Evolutionary conservation across 1,140 invertebrate genomes (phyloP), one percentile per base, ranked within the genome.

Genomic region (Eufriesea mexicana): DNA sequence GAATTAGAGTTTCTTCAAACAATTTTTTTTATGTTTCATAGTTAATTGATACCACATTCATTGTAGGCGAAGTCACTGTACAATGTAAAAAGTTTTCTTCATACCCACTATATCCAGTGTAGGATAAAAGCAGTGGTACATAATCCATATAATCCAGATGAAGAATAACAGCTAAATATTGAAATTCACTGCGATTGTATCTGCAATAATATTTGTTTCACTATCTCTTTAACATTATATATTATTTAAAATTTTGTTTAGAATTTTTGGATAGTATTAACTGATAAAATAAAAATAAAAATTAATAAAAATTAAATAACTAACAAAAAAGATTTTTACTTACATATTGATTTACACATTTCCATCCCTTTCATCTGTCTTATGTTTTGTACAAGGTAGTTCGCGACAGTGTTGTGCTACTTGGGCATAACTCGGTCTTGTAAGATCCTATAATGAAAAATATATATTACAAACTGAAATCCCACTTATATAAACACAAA

Each of bases 391-490:
- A 93, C 93, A 94, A 90, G 90, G 91, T 89, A 93, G 90, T 88
- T 96, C 95, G 87, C 96, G 96, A 92, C 96, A 95, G 91, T 97
- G 96, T 90, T 97, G 97, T 85, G 97, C 97, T 92, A 97, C 97
- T 95, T 97, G 97, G 88, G 97, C 97, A 95, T 97, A 98, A 93
- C 97, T 97, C 91, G 97, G 95, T 93, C 96, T 95, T 85, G 95
- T 95, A 86, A 95, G 95, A 87, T 96, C 94, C 93, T 94, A 89
- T 68, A 72, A 70, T 28, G n/a, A 49, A 28, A 70, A 25, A 5
- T 20, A 45, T 51, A 47, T 49, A 62, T 76, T 57, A 67, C 14
- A 59, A 47, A 74, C 51, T 49, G 23, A 81, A n/a, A 51, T 61
- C 8, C 8, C 12, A 23, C 55, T 72, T 4, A 55, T 72, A 55